phyloP scores from a whole-genome alignment of 2,888 invertebrate genomes.

The Spodoptera exigua region DNA sequence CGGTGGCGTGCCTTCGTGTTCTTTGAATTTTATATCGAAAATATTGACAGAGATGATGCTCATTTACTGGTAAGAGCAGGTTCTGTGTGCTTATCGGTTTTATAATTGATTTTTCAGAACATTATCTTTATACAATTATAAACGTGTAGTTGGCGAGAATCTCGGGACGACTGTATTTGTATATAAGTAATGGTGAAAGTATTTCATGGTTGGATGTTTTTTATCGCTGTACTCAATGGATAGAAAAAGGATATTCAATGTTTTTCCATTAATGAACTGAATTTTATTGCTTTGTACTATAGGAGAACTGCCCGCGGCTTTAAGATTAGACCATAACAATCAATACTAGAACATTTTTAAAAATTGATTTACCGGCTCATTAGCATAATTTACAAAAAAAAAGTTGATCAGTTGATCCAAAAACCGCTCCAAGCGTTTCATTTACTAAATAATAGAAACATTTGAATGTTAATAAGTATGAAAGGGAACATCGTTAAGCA shows the following conservation, averaged over 20 bases:
- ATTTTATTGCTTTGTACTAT: background rate
- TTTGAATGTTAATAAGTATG: constrained; percentile 60
- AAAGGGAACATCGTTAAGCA: constrained; percentile 51
- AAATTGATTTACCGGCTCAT: constrained; percentile 40
- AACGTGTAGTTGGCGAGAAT: too few relatives aligned
- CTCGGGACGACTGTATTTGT: too few relatives aligned
- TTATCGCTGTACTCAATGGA: too few relatives aligned
- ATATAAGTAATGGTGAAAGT: too few relatives aligned
- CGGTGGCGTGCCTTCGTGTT: constrained; percentile 3
- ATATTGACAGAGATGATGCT: constrained; percentile 10
- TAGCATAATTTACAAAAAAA: constrained; percentile 48
- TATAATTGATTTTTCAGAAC: too few relatives aligned
- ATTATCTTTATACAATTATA: too few relatives aligned
- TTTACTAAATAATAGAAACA: constrained; percentile 59
- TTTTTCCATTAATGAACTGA: background rate
- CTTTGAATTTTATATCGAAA: constrained; percentile 17
- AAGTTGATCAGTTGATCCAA: constrained; percentile 28
- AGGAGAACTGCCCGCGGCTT: constrained; percentile 13
- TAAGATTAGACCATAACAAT: constrained; percentile 38
- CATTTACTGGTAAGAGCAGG: too few relatives aligned
- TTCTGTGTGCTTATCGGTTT: too few relatives aligned
- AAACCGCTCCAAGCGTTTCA: constrained; percentile 42
- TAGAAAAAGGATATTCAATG: background rate
- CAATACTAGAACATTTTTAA: constrained; percentile 22
- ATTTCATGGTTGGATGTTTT: too few relatives aligned